Conservation (phyloP, 2,888 invertebrate species). For the Operophtera brumata region DNA sequence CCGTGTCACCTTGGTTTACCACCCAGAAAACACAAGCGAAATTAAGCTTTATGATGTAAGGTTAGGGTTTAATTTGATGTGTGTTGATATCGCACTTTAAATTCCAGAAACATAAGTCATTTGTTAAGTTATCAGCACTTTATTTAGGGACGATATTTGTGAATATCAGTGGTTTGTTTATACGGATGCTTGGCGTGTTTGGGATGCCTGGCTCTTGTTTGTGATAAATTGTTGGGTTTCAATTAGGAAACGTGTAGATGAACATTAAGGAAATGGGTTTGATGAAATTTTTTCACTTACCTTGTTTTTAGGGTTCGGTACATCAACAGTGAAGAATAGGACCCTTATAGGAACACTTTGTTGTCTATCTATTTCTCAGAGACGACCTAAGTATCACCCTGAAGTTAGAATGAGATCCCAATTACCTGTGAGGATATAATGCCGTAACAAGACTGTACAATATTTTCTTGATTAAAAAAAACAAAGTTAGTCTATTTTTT, state of each 20-base stretch:
- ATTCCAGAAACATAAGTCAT: conserved; percentile 78
- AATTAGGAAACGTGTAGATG: conserved; percentile 31
- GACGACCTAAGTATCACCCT: too few species aligned
- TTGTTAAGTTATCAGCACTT: conserved; percentile 79
- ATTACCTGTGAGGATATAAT: too few species aligned
- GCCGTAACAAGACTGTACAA: too few species aligned
- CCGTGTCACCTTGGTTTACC: conserved; percentile 62
- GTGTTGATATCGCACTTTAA: conserved; percentile 49
- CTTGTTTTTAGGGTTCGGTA: too few species aligned
- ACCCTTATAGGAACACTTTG: too few species aligned
- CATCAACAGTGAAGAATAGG: too few species aligned
- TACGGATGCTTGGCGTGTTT: conserved; percentile 53
- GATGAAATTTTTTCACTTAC: neutral
- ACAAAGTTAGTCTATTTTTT: too few species aligned
- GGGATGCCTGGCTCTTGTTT: conserved; percentile 41
- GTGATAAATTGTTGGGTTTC: conserved; percentile 47
- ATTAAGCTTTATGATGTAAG: conserved; percentile 34
- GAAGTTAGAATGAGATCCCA: too few species aligned
- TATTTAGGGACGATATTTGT: conserved; percentile 74
- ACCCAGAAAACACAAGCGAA: conserved; percentile 28
- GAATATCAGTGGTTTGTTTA: conserved; percentile 63
- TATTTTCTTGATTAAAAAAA: too few species aligned
- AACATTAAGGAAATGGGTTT: conserved; percentile 6
- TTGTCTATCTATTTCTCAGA: too few species aligned
- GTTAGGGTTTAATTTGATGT: conserved; percentile 37